A percentile compares a stretch with the other conserved stretches of the same genome.
Evolutionary conservation across 2,797 vertebrate species (phyloP).

Genomic region (Anguilla marmorata): DNA sequence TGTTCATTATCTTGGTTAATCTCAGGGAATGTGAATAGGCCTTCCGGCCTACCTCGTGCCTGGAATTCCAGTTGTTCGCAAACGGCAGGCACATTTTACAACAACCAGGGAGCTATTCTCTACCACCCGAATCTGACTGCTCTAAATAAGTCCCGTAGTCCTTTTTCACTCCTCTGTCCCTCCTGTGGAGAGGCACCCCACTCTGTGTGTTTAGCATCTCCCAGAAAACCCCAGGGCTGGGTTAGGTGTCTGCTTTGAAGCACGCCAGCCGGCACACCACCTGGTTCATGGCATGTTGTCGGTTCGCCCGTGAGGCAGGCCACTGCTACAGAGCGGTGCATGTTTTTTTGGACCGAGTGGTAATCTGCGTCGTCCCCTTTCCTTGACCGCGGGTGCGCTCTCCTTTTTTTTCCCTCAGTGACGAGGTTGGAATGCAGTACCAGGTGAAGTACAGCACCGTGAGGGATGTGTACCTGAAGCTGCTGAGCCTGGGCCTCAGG

Average conservation of each 20-base stretch:
- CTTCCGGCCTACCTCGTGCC: not conserved
- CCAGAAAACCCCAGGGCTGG: not conserved
- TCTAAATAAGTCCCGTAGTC: not conserved
- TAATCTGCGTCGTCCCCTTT: not conserved
- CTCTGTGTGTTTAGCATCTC: not conserved
- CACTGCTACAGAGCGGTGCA: not conserved
- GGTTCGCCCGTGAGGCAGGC: not conserved
- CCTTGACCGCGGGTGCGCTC: not conserved
- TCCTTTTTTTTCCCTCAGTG: slow-evolving; percentile 46
- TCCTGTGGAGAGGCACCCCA: not conserved
- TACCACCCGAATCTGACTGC: not conserved
- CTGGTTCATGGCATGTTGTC: not conserved
- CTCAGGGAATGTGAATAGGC: not conserved
- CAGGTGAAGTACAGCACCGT: slow-evolving; percentile 58
- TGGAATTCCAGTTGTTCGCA: not conserved
- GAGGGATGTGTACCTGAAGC: slow-evolving; percentile 68
- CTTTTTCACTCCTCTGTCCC: not conserved
- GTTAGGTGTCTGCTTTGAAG: not conserved
- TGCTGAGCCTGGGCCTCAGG: slow-evolving; percentile 65
- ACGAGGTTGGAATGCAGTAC: slow-evolving; percentile 59
- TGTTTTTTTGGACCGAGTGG: not conserved
- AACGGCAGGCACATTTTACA: not conserved
- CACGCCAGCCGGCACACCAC: not conserved
- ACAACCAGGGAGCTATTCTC: not conserved
- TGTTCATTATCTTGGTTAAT: not conserved